Conservation (phyloP, 1,140 invertebrate genomes). For the Phymastichus coffea region DNA sequence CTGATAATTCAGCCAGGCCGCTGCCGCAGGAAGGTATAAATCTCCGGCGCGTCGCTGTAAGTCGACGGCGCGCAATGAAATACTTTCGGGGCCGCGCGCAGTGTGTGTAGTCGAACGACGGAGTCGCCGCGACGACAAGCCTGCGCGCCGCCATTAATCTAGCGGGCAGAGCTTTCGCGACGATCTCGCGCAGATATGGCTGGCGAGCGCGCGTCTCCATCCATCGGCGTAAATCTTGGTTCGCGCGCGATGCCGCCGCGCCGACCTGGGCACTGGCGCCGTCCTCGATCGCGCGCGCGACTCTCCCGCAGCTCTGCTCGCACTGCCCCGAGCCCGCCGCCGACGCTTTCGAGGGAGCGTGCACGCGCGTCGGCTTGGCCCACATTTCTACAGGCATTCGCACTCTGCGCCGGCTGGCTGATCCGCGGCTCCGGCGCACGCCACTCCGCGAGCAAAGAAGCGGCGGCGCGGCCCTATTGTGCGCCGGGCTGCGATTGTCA, state of each 20-base stretch:
- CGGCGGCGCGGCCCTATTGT: slow-evolving; percentile 46
- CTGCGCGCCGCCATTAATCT: slow-evolving; percentile 13
- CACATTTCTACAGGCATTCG: background rate
- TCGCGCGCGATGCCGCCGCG: slow-evolving; percentile 48
- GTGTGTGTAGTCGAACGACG: background rate
- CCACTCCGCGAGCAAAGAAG: slow-evolving; percentile 31
- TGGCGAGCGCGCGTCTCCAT: slow-evolving; percentile 18
- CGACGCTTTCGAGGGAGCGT: slow-evolving; percentile 2
- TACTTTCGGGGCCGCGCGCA: slow-evolving; percentile 11
- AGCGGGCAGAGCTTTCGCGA: slow-evolving; percentile 1
- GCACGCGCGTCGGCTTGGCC: slow-evolving; percentile 12
- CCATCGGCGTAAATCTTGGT: slow-evolving; percentile 51
- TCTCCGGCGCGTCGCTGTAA: background rate
- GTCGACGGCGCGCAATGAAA: background rate
- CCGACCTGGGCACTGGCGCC: no score
- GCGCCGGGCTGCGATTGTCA: slow-evolving; percentile 44
- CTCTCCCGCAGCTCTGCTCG: no score
- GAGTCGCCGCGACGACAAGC: background rate
- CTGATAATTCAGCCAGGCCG: slow-evolving; percentile 20
- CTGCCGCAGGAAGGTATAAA: slow-evolving; percentile 25
- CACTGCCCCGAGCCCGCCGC: no score
- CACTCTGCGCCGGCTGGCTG: background rate
- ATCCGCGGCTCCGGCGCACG: slow-evolving; percentile 1
- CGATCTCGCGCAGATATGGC: slow-evolving; percentile 22
- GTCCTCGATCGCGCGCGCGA: no score